A percentile compares a stretch with the other conserved stretches of the same genome.
Conservation (phyloP, 2,888 invertebrate genomes). For the Caenorhabditis imperialis region DNA sequence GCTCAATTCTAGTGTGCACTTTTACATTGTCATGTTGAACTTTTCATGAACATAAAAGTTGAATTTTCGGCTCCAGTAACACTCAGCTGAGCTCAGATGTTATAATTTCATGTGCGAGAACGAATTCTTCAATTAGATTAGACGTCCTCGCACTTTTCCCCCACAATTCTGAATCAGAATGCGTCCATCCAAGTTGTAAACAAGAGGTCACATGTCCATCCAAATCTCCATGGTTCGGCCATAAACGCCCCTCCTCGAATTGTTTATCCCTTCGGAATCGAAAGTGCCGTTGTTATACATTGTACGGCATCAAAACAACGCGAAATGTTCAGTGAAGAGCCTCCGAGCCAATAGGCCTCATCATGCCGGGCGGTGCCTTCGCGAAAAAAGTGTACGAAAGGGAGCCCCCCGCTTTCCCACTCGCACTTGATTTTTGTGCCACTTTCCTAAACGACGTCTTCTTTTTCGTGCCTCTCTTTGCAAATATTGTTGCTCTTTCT, state of each 20-base stretch:
- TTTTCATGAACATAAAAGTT: no score
- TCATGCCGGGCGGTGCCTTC: constrained; percentile 30
- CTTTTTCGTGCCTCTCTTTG: constrained; percentile 6
- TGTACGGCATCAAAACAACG: constrained; percentile 16
- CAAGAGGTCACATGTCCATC: neutral
- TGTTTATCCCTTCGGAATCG: constrained; percentile 23
- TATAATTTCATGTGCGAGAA: no score
- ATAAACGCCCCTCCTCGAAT: no score
- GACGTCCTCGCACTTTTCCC: no score
- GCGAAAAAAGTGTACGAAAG: neutral
- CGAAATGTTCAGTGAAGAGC: constrained; percentile 13
- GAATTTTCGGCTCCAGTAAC: no score
- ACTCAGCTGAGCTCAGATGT: no score
- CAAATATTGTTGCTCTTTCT: neutral
- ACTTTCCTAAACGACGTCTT: constrained; percentile 18
- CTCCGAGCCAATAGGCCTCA: constrained; percentile 23
- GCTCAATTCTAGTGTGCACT: no score
- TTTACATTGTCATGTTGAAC: no score
- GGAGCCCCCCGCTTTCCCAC: constrained; percentile 8
- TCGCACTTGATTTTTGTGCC: constrained; percentile 30
- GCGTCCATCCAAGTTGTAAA: constrained; percentile 4
- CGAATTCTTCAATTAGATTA: no score
- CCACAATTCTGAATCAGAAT: neutral
- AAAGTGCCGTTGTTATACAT: no score
- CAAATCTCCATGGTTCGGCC: neutral